These are phyloP conservation scores for Andrena hattorfiana DNA, from an alignment of 2,888 invertebrate genomes.

Conservation along the genomic window DNA sequence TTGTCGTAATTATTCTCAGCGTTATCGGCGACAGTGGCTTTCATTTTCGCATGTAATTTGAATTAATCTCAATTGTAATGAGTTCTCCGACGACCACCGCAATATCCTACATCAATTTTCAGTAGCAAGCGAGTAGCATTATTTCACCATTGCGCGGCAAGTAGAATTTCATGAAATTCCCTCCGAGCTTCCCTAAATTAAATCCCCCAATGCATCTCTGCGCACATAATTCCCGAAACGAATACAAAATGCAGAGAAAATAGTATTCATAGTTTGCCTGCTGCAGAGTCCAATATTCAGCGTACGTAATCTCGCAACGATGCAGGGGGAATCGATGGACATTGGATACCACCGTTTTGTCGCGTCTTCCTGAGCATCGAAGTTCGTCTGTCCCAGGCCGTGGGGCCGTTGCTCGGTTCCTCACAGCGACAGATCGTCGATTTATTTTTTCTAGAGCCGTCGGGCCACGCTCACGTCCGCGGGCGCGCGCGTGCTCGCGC, in stretches of 20 bases:
- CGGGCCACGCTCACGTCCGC: too few species aligned
- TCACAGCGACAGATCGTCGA: not conserved
- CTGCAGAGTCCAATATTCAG: too few species aligned
- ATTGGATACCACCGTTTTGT: not conserved
- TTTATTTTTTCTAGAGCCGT: conserved; percentile 20
- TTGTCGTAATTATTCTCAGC: not conserved
- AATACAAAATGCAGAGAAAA: too few species aligned
- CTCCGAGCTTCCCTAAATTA: too few species aligned
- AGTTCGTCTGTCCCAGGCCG: not conserved
- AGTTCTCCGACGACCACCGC: not conserved
- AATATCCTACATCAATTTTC: not conserved
- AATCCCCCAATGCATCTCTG: too few species aligned
- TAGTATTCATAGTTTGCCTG: too few species aligned
- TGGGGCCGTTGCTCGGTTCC: not conserved
- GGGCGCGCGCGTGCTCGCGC: not conserved
- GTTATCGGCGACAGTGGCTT: not conserved
- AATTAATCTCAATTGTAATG: conserved; percentile 1
- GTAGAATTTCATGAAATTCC: not conserved
- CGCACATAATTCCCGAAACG: too few species aligned
- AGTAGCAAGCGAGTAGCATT: not conserved
- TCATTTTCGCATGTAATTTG: not conserved
- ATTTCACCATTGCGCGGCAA: not conserved
- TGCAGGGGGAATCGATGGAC: not conserved
- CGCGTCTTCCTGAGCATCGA: not conserved
- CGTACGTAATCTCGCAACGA: too few species aligned